Evolutionary conservation across 2,797 vertebrate species (phyloP).

Genomic region (Rhincodon typus): DNA sequence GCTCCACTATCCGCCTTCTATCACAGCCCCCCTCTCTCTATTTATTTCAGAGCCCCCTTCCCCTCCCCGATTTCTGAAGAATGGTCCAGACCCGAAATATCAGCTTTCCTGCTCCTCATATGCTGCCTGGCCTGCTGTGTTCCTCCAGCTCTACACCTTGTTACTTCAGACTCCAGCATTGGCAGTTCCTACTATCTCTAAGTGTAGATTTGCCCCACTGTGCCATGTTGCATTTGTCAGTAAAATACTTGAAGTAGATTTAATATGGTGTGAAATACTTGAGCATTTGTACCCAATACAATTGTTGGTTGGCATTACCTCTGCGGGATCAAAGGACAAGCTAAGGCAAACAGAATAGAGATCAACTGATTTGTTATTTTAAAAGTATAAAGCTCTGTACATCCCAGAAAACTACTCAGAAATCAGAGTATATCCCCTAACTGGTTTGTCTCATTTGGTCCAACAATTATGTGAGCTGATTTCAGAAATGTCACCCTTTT

Average conservation of each 20-base stretch:
- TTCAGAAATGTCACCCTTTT: not conserved
- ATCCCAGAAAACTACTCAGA: not conserved
- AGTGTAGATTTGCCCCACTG: too few species aligned
- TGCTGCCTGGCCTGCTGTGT: too few species aligned
- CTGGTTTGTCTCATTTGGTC: not conserved
- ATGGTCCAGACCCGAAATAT: too few species aligned
- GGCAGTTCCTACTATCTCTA: too few species aligned
- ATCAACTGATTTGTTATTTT: not conserved
- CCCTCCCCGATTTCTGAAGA: too few species aligned
- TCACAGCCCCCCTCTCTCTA: too few species aligned
- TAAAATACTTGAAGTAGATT: not conserved
- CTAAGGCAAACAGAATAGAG: not conserved
- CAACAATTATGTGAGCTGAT: not conserved
- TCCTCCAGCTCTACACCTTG: too few species aligned
- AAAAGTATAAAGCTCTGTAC: not conserved
- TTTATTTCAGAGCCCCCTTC: too few species aligned
- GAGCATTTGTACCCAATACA: not conserved
- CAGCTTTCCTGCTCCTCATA: too few species aligned
- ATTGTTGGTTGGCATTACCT: not conserved
- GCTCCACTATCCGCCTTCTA: too few species aligned
- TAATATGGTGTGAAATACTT: not conserved
- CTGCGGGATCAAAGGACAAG: not conserved
- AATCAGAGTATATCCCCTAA: not conserved
- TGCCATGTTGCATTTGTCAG: not conserved
- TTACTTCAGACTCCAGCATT: too few species aligned